Conservation (phyloP, 2,888 invertebrate species). For the Lithodes maja region DNA sequence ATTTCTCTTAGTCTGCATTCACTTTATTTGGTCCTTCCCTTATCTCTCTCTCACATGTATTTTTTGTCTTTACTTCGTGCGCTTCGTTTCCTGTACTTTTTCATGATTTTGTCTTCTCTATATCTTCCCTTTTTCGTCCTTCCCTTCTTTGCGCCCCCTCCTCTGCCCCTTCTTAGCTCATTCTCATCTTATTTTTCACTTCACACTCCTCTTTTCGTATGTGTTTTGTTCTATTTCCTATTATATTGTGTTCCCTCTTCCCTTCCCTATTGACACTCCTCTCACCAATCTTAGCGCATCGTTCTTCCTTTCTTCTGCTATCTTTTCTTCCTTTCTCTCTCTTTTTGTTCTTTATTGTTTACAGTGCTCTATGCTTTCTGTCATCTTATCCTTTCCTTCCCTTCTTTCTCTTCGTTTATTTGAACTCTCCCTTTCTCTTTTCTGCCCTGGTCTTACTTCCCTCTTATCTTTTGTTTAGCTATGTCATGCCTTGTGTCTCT, state of each 20-base stretch:
- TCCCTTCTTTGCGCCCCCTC: neutral
- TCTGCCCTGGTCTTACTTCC: neutral
- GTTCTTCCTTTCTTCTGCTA: neutral
- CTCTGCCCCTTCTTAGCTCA: neutral
- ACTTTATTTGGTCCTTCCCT: conserved; percentile 8
- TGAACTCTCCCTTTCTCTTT: neutral
- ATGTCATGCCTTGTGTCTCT: conserved; percentile 20
- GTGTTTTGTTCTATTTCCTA: neutral
- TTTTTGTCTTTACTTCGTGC: neutral
- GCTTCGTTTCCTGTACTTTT: neutral
- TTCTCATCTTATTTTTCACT: neutral
- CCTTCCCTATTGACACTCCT: too few species aligned
- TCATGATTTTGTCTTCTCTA: neutral
- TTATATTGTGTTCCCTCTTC: too few species aligned
- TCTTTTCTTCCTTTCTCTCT: neutral
- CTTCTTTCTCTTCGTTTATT: neutral
- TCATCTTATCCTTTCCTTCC: neutral
- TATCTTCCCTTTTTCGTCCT: conserved; percentile 3
- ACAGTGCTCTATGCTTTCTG: neutral
- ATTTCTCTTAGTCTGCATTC: neutral
- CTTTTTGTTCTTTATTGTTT: neutral
- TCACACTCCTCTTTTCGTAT: neutral
- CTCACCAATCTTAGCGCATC: neutral
- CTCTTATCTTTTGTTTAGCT: neutral
- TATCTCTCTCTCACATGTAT: neutral